A percentile compares a stretch with the other conserved stretches of the same genome.
These are phyloP conservation scores for Picus viridis DNA, from an alignment of 2,797 vertebrate genomes.

Conservation along the genomic window DNA sequence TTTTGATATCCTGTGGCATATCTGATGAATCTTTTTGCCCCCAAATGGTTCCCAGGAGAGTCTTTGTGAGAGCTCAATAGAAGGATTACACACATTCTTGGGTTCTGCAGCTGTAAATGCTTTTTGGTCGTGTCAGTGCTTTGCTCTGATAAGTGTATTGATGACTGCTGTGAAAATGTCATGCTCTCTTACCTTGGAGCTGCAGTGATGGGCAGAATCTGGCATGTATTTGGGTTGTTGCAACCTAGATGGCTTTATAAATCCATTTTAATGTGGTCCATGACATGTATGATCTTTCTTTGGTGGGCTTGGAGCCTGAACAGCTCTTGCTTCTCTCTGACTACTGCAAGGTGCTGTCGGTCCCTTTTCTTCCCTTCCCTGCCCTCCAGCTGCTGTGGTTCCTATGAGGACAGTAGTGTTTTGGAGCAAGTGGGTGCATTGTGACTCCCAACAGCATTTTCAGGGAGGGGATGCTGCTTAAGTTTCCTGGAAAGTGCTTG, in stretches of 20 bases:
- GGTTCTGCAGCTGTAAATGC: slow-evolving; percentile 39
- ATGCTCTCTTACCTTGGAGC: slow-evolving; percentile 2
- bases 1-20: slow-evolving; percentile 39
- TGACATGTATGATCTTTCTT: not conserved
- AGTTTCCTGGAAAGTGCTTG: not conserved
- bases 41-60: slow-evolving; percentile 47
- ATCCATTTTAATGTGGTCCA: not conserved
- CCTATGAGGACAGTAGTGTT: not conserved
- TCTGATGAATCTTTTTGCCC: slow-evolving; percentile 49
- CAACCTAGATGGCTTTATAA: slow-evolving; percentile 5
- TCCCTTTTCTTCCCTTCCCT: not conserved
- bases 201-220: slow-evolving; percentile 5
- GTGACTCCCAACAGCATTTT: not conserved
- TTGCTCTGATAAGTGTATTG: slow-evolving; percentile 41
- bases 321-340: not conserved
- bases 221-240: not conserved
- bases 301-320: not conserved
- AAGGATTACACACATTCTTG: slow-evolving; percentile 59
- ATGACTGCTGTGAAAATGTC: slow-evolving; percentile 62
- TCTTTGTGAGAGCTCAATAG: slow-evolving; percentile 58
- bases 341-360: accelerated
- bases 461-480: not conserved
- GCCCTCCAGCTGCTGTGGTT: not conserved
- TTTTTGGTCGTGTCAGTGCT: slow-evolving; percentile 60
- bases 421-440: not conserved